A percentile compares a stretch with the other conserved stretches of the same genome.
Evolutionary conservation across 2,888 invertebrate species (phyloP).

Genomic region (Chloroclystis v-ata): DNA sequence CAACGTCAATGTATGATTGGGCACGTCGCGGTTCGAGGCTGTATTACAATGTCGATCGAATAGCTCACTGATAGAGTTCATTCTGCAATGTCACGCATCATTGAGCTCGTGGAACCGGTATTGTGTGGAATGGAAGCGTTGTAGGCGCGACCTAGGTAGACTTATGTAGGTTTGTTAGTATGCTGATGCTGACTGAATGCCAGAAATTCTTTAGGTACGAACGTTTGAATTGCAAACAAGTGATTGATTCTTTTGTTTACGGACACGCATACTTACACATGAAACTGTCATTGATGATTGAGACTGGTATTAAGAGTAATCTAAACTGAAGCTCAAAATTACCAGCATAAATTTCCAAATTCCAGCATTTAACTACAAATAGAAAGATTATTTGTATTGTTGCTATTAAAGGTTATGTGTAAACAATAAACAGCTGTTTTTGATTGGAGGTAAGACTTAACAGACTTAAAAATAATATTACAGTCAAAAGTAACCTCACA

Average conservation of each 20-base stretch:
- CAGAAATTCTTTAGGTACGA: slow-evolving; percentile 12
- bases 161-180: slow-evolving; percentile 6
- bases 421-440: too few relatives aligned
- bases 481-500: too few relatives aligned
- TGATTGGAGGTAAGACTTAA: too few relatives aligned
- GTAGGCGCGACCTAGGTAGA: slow-evolving; percentile 18
- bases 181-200: slow-evolving; percentile 20
- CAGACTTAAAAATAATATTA: too few relatives aligned
- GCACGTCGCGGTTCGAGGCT: slow-evolving; percentile 33
- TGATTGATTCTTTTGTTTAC: not conserved
- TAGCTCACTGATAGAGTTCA: slow-evolving; percentile 16
- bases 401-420: too few relatives aligned
- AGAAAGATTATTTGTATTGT: too few relatives aligned
- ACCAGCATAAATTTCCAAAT: too few relatives aligned
- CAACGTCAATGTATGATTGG: slow-evolving; percentile 35
- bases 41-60: slow-evolving; percentile 11
- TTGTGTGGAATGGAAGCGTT: slow-evolving; percentile 21
- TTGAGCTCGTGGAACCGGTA: slow-evolving; percentile 27
- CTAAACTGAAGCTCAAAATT: too few relatives aligned
- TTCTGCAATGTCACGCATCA: slow-evolving; percentile 13
- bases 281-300: too few relatives aligned
- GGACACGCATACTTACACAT: too few relatives aligned
- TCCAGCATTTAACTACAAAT: too few relatives aligned
- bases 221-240: not conserved
- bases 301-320: too few relatives aligned